A percentile compares a stretch with the other conserved stretches of the same genome.
These are phyloP conservation scores for Plecotus auritus DNA, from an alignment of 2,113 vertebrate species.

Conservation along the genomic window DNA sequence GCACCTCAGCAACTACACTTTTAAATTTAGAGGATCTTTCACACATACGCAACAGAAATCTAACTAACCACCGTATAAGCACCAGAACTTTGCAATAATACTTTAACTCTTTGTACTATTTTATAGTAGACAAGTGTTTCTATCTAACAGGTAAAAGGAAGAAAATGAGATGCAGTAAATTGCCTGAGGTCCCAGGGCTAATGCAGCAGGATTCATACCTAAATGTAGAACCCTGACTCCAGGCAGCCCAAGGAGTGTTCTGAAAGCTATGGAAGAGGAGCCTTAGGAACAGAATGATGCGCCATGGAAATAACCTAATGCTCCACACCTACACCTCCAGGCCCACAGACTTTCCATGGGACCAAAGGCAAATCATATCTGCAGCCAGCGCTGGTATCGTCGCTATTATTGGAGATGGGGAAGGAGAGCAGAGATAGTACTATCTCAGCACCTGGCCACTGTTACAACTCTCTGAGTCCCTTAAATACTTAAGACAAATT, in stretches of 20 bases:
- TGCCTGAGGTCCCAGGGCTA: neutral
- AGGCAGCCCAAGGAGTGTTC: neutral
- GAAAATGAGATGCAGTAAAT: neutral
- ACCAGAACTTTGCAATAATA: neutral
- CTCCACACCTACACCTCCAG: neutral
- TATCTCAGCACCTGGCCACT: neutral
- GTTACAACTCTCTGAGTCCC: neutral
- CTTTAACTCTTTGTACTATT: neutral
- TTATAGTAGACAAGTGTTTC: neutral
- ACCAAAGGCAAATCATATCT: neutral
- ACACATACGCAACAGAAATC: neutral
- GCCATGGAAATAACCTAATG: neutral
- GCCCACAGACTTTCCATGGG: too few species aligned
- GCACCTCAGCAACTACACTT: neutral
- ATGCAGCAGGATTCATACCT: neutral
- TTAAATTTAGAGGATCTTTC: neutral
- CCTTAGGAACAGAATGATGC: neutral
- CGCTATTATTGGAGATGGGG: rapidly evolving
- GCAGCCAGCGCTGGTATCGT: neutral
- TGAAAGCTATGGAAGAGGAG: neutral
- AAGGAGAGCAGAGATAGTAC: neutral
- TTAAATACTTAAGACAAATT: neutral
- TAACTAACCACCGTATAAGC: neutral
- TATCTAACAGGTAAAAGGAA: neutral
- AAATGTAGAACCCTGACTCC: neutral